Conservation (phyloP, 2,888 invertebrate species). For the Cryptosula pallasiana region DNA sequence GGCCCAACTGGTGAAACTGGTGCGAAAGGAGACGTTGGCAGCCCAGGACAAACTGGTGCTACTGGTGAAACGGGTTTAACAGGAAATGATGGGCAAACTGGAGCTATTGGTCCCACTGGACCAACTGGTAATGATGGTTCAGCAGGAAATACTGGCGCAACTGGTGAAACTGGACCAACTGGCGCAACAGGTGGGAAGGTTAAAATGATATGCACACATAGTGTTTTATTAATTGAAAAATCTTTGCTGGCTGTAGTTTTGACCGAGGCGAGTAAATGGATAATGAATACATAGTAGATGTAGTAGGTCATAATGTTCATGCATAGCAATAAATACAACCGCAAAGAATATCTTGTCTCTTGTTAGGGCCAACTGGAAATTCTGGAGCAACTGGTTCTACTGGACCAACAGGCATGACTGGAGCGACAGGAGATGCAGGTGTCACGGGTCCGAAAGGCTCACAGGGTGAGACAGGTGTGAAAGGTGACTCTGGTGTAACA, state of each 20-base stretch:
- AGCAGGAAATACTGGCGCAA: slow-evolving; percentile 6
- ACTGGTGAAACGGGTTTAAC: slow-evolving; percentile 21
- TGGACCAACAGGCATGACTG: not conserved
- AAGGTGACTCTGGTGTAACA: slow-evolving; percentile 26
- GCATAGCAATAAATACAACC: too few species aligned
- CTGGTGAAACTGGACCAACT: slow-evolving; percentile 25
- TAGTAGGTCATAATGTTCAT: too few species aligned
- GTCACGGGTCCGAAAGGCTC: slow-evolving; percentile 25
- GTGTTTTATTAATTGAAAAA: too few species aligned
- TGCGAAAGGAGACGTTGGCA: slow-evolving; percentile 26
- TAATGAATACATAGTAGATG: too few species aligned
- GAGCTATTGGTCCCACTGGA: slow-evolving; percentile 4
- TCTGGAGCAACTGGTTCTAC: not conserved
- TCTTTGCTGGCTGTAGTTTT: too few species aligned
- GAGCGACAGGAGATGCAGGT: not conserved
- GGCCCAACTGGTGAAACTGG: slow-evolving; percentile 25
- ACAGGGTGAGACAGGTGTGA: slow-evolving; percentile 26
- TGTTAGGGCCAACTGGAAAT: slow-evolving; percentile 2
- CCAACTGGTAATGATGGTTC: not conserved
- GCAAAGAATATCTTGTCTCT: too few species aligned
- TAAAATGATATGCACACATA: too few species aligned
- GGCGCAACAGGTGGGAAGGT: not conserved
- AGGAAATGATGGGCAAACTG: not conserved
- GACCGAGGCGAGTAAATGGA: too few species aligned
- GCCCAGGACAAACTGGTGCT: slow-evolving; percentile 23